Percentiles rank a stretch among this genome's conserved stretches.
Evolutionary conservation across 2,797 vertebrate genomes (phyloP).

Genomic region (Gobionotothen gibberifrons): DNA sequence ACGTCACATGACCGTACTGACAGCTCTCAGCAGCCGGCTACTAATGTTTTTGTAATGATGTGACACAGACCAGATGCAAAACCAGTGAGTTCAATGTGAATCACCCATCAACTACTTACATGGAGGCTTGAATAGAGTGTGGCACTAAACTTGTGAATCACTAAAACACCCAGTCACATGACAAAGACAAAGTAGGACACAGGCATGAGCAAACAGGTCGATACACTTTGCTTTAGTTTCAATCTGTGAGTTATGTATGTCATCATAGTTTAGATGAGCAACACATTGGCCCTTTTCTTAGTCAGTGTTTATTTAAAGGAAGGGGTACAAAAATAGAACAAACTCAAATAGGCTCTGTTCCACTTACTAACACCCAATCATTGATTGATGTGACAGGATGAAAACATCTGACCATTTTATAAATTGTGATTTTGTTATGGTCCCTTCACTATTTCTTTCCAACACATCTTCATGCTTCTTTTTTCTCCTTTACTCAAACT

Average conservation of each 20-base stretch:
- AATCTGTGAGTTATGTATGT: constrained; percentile 19
- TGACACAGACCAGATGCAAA: constrained; percentile 29
- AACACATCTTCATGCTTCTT: constrained; percentile 25
- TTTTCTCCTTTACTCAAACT: neutral
- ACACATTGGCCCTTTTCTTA: constrained; percentile 1
- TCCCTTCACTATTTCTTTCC: neutral
- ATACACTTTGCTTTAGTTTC: constrained; percentile 6
- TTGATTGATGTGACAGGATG: constrained; percentile 39
- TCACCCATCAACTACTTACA: constrained; percentile 35
- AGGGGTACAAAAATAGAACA: constrained; percentile 41
- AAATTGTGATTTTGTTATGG: constrained; percentile 27
- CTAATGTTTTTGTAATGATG: constrained; percentile 48
- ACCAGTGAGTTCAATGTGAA: constrained; percentile 27
- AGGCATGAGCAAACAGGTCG: constrained; percentile 34
- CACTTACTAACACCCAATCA: constrained; percentile 22
- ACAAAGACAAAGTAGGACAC: constrained; percentile 30
- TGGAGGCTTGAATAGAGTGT: constrained; percentile 15
- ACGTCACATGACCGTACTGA: constrained; percentile 33
- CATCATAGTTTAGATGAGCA: constrained; percentile 5
- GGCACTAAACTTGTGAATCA: constrained; percentile 25
- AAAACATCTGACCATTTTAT: constrained; percentile 38
- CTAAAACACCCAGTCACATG: constrained; percentile 30
- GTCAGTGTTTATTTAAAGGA: constrained; percentile 42
- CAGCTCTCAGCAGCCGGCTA: constrained; percentile 29
- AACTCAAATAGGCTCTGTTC: constrained; percentile 43